Percentiles rank a stretch among this genome's conserved stretches.
Evolutionary conservation across 2,797 vertebrate genomes (phyloP).

Genomic region (Cirrhinus mrigala): DNA sequence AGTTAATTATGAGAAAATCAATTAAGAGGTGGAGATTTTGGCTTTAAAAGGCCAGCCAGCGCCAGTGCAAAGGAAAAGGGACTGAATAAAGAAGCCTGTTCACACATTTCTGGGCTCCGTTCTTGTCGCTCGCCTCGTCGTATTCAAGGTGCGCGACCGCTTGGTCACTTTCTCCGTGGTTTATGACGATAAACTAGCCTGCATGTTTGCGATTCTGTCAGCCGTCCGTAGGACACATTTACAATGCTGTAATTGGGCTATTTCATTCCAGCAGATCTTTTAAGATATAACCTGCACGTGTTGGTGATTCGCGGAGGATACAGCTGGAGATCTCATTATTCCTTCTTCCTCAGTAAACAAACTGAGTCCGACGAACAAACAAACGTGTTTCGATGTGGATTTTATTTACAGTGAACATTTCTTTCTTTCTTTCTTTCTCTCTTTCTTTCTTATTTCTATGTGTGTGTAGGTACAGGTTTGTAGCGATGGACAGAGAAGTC

Average conservation of each 20-base stretch:
- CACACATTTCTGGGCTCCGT: not conserved
- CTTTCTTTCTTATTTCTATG: not conserved
- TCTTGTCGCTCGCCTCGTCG: not conserved
- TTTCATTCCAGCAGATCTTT: not conserved
- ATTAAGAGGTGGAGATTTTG: conserved; percentile 83
- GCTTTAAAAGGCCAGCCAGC: conserved; percentile 72
- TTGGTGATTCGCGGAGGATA: not conserved
- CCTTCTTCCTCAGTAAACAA: conserved; percentile 1
- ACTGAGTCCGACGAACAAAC: not conserved
- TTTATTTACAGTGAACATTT: not conserved
- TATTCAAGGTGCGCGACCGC: not conserved
- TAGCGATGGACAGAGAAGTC: not conserved
- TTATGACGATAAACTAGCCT: not conserved
- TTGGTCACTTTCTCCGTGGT: not conserved
- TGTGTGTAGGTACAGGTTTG: not conserved
- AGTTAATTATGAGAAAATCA: conserved; percentile 90
- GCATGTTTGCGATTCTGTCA: not conserved
- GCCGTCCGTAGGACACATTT: not conserved
- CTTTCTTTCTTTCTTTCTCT: not conserved
- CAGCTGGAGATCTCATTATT: not conserved
- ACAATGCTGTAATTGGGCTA: not conserved
- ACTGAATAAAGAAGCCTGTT: not conserved
- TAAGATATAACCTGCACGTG: not conserved
- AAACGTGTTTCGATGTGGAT: not conserved
- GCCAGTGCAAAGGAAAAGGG: not conserved